These are phyloP conservation scores for Agrotis clavis DNA, from an alignment of 2,888 invertebrate genomes.

Conservation along the genomic window DNA sequence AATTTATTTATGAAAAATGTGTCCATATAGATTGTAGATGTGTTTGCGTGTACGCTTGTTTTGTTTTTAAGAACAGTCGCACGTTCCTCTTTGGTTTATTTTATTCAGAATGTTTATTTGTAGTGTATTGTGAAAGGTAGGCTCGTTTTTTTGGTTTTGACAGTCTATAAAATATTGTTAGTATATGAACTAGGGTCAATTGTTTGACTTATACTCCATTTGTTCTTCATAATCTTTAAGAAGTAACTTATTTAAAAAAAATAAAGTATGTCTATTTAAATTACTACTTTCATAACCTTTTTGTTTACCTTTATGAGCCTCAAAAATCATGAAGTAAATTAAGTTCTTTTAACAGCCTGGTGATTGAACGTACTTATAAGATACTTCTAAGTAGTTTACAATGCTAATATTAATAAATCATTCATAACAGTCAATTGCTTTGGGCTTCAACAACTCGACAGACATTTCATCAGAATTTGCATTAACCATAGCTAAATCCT, in stretches of 20 bases:
- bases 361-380: too few species aligned
- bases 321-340: too few species aligned
- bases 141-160: constrained; percentile 19
- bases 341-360: too few species aligned
- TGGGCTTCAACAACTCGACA: neutral
- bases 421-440: too few species aligned
- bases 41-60: constrained; percentile 69
- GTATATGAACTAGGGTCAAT: neutral
- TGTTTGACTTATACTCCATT: neutral
- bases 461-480: neutral
- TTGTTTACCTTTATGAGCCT: too few species aligned
- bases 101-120: constrained; percentile 35
- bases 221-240: neutral
- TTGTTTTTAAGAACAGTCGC: constrained; percentile 62
- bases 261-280: too few species aligned
- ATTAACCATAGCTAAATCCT: neutral
- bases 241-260: neutral
- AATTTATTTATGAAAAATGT: constrained; percentile 85
- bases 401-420: too few species aligned
- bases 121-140: constrained; percentile 1
- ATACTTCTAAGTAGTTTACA: too few species aligned
- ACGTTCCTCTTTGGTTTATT: constrained; percentile 46
- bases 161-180: neutral
- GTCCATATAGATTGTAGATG: constrained; percentile 69
- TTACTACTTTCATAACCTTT: too few species aligned